Evolutionary conservation across 2,888 invertebrate genomes (phyloP).

Genomic region (Trachelus tabidus): DNA sequence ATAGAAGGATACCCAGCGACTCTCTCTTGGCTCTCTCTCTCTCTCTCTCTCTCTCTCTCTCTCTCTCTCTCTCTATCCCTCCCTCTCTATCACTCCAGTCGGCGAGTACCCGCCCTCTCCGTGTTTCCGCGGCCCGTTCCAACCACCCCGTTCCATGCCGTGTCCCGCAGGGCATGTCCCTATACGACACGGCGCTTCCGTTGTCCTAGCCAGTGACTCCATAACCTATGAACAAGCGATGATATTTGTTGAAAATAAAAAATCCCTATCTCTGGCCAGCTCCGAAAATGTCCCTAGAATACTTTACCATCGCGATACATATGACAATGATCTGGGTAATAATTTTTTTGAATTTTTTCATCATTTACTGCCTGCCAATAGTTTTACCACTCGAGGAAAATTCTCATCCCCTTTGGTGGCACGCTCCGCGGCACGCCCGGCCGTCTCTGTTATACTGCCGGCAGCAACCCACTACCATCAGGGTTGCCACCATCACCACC

Average conservation of each 20-base stretch:
- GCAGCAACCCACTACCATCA: constrained; percentile 57
- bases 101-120: constrained; percentile 60
- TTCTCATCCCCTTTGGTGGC: constrained; percentile 66
- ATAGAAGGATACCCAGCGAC: constrained; percentile 57
- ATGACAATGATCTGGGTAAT: too few relatives aligned
- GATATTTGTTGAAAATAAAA: constrained; percentile 25
- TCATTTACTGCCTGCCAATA: constrained; percentile 48
- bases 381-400: constrained; percentile 51
- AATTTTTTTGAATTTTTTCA: constrained; percentile 45
- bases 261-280: constrained; percentile 43
- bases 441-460: constrained; percentile 64
- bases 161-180: constrained; percentile 65
- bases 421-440: constrained; percentile 67
- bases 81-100: constrained; percentile 6
- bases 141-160: constrained; percentile 62
- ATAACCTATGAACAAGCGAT: neutral
- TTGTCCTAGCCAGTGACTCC: constrained; percentile 41
- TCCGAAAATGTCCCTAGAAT: neutral
- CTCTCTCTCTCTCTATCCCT: constrained; percentile 7
- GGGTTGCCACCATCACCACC: constrained; percentile 12
- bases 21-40: constrained; percentile 34
- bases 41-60: constrained; percentile 34
- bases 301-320: too few relatives aligned
- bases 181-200: constrained; percentile 38
- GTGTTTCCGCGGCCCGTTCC: constrained; percentile 65